phyloP scores from a whole-genome alignment of 2,113 vertebrate species.

The Chitala chitala region DNA sequence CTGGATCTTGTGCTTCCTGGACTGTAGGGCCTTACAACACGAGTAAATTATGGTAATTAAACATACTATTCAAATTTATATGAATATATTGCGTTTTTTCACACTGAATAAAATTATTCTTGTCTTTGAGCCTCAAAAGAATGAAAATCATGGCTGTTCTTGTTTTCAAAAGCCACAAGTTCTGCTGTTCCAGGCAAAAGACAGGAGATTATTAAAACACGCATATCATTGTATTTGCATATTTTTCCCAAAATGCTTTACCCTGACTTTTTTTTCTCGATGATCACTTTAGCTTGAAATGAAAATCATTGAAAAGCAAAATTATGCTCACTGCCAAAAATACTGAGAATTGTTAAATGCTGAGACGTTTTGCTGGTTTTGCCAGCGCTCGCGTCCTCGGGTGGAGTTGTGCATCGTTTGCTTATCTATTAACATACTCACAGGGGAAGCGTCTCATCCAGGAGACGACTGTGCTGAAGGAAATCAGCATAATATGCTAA shows the following conservation, averaged over 20 bases:
- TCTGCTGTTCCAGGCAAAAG: background rate
- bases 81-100: background rate
- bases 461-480: background rate
- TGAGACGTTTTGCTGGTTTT: conserved; percentile 29
- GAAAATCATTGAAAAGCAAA: conserved; percentile 31
- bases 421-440: conserved; percentile 36
- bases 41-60: too few relatives aligned
- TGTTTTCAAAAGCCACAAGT: too few relatives aligned
- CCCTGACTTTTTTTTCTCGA: conserved; percentile 9
- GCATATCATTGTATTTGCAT: conserved; percentile 20
- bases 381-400: conserved; percentile 13
- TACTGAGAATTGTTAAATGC: conserved; percentile 24
- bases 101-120: background rate
- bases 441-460: conserved; percentile 23
- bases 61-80: too few relatives aligned
- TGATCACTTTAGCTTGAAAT: conserved; percentile 27
- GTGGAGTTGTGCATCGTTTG: conserved; percentile 22
- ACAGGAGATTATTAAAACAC: conserved; percentile 22
- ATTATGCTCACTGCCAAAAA: conserved; percentile 18
- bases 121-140: background rate
- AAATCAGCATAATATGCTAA: conserved; percentile 27
- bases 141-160: background rate
- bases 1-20: too few relatives aligned
- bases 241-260: conserved; percentile 22
- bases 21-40: too few relatives aligned